These are phyloP conservation scores for Troglohyphantes excavatus DNA, from an alignment of 2,888 invertebrate genomes.

Conservation along the genomic window DNA sequence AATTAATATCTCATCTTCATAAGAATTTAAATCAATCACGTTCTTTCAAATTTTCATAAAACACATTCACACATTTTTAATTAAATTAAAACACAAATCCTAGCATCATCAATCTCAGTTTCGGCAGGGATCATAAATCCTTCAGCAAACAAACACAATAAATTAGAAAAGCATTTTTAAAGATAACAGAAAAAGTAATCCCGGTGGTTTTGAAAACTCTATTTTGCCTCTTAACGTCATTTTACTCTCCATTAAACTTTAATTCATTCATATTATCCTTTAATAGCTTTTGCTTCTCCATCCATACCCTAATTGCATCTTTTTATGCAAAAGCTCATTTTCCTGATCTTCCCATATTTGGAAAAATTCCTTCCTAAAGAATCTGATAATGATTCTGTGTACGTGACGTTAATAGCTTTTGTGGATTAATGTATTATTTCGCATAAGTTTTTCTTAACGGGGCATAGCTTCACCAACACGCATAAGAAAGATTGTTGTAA, in stretches of 20 bases:
- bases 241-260: conserved; percentile 36
- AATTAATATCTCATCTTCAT: no score
- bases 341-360: neutral
- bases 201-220: neutral
- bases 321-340: conserved; percentile 44
- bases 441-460: neutral
- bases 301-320: conserved; percentile 29
- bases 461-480: no score
- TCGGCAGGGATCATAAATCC: neutral
- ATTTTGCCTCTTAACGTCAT: neutral
- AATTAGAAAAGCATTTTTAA: neutral
- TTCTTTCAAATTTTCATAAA: no score
- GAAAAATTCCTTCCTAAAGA: conserved; percentile 32
- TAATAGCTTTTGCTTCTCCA: conserved; percentile 15
- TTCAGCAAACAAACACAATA: neutral
- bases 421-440: conserved; percentile 35
- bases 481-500: no score
- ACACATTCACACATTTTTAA: no score
- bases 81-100: neutral
- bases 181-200: no score
- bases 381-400: conserved; percentile 53
- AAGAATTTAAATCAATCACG: no score
- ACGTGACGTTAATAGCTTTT: conserved; percentile 46
- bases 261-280: conserved; percentile 13
- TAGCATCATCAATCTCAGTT: neutral